Percentiles rank a stretch among this genome's conserved stretches.
phyloP scores from a whole-genome alignment of 2,113 vertebrate genomes.

The Aldabrachelys gigantea region DNA sequence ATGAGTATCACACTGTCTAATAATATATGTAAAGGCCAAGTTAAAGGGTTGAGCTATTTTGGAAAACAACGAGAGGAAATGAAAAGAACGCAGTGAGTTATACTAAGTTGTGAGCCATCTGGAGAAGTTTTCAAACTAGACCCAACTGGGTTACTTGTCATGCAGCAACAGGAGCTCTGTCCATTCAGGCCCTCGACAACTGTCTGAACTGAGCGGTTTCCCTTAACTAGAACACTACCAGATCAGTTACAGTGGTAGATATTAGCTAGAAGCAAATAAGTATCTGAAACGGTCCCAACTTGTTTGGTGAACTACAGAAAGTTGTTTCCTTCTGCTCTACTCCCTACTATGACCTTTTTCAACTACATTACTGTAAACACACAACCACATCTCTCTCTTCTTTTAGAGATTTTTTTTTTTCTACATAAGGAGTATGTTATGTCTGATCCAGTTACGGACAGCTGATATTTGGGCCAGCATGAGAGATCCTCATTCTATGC shows the following conservation, averaged over 20 bases:
- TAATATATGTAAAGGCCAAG: not conserved
- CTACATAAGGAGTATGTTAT: not conserved
- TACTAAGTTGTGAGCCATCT: not conserved
- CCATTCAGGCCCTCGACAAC: not conserved
- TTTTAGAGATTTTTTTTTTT: not conserved
- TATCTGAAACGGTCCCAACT: not conserved
- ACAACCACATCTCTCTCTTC: not conserved
- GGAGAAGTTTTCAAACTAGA: not conserved
- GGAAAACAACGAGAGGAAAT: not conserved
- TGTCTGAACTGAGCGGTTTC: not conserved
- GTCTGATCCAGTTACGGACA: not conserved
- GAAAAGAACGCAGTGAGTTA: not conserved
- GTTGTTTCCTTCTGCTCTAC: not conserved
- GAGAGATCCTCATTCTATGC: not conserved
- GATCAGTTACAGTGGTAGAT: not conserved
- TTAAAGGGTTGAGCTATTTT: not conserved
- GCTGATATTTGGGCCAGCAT: not conserved
- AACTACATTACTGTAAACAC: not conserved
- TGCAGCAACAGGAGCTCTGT: not conserved
- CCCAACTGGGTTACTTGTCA: not conserved
- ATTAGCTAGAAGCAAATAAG: not conserved
- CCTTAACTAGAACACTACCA: not conserved
- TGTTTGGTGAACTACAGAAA: not conserved
- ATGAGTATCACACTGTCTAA: not conserved
- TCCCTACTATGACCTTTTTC: not conserved